Evolutionary conservation across 2,113 vertebrate species (phyloP).

Genomic region (Sterna hirundo): DNA sequence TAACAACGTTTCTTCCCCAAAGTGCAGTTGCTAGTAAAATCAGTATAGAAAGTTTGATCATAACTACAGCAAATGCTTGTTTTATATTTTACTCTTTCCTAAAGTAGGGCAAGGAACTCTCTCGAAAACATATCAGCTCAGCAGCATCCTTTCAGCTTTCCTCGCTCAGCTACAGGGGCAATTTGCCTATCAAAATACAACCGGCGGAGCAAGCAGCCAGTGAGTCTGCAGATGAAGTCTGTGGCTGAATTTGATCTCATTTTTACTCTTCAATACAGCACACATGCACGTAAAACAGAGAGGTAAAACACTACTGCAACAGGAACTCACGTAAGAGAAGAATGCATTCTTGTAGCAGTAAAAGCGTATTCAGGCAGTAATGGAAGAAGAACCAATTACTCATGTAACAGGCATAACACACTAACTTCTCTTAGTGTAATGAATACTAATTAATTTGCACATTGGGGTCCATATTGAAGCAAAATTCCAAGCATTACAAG

Average conservation of each 20-base stretch:
- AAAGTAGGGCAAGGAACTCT: neutral
- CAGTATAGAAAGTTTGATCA: neutral
- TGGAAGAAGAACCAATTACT: neutral
- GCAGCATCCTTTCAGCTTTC: neutral
- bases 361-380: accelerated
- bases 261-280: neutral
- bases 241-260: neutral
- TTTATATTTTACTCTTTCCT: neutral
- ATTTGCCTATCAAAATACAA: neutral
- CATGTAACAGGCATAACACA: neutral
- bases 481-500: neutral
- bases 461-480: neutral
- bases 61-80: neutral
- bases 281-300: accelerated
- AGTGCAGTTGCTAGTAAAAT: slow-evolving; percentile 7
- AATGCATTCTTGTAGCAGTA: neutral
- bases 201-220: neutral
- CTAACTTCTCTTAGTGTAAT: neutral
- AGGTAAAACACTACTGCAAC: neutral
- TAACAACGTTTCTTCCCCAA: neutral
- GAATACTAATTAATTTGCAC: neutral
- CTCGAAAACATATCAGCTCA: neutral
- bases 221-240: neutral
- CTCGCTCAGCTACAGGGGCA: no score
- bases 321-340: neutral